Evolutionary conservation across 2,888 invertebrate species (phyloP), one percentile per base, ranked within the genome.

Genomic region (Yponomeuta malinellus): DNA sequence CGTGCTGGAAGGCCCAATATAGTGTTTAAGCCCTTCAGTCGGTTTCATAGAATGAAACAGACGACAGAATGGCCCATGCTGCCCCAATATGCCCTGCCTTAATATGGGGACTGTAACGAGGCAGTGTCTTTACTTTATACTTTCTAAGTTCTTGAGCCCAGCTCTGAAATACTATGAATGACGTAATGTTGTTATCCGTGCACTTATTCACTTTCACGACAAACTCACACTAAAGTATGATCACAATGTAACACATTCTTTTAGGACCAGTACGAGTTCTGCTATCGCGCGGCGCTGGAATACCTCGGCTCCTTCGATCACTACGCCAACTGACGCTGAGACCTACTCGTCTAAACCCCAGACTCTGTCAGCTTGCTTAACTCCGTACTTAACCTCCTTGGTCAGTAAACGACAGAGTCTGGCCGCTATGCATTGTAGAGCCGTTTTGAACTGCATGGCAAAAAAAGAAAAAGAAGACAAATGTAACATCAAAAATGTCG

Each of bases 231-330:
- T 65, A 31, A 65, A 10, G 0, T 64, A 2, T 31, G 65, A 65
- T 10, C 12, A 31, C 29, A 65, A 29, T 10, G 33, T 69, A 68
- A 73, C 23, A 8, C 48, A 71, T 48, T 71, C 71, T 77, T 74
- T 77, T 90, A 98, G 97, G 99, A 99, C 93, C 99, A 99, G 92
- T 99, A 99, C 93, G 98, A 99, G 90, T 99, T 99, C 93, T 99
- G 99, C 93, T 99, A 99, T 93, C 96, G 98, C 80, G 99, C 99
- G 73, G 98, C 99, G 79, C 94, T 99, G 87, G 99, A 99, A 88
- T 99, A 99, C 93, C 94, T 99, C 86, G 98, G 98, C 78, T 98
- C 98, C 37, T 99, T 99, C 91, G 98, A 99, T 93, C 98, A 99
- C 90, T 97, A 97, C 93, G 95, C 97, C 86, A 97, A 96, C 94